These are phyloP conservation scores for Crotophaga sulcirostris DNA, from an alignment of 2,113 vertebrate species.

Conservation along the genomic window DNA sequence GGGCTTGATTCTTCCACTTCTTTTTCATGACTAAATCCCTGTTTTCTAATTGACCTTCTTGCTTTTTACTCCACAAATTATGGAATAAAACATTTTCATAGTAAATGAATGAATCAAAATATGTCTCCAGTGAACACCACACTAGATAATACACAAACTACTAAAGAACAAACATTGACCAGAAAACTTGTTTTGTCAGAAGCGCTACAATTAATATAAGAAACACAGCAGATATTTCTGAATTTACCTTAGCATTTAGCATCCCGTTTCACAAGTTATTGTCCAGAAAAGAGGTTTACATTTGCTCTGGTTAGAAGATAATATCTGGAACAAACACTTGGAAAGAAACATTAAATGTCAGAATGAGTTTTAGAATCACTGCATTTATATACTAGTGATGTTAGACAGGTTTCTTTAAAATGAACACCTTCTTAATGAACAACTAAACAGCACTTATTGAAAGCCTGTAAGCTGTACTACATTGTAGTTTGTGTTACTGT, in stretches of 20 bases:
- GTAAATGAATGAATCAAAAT: neutral
- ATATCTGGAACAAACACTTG: neutral
- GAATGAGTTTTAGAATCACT: neutral
- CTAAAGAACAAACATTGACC: neutral
- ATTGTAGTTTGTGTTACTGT: neutral
- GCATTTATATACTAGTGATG: neutral
- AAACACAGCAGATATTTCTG: neutral
- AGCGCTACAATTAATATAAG: neutral
- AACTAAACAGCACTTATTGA: neutral
- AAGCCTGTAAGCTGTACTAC: neutral
- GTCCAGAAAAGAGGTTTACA: neutral
- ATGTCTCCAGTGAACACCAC: neutral
- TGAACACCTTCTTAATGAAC: neutral
- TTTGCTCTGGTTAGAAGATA: neutral
- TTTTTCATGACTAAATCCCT: neutral
- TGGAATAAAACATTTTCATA: neutral
- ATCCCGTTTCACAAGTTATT: neutral
- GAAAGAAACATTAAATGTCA: neutral
- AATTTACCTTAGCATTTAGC: neutral
- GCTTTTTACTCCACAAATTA: neutral
- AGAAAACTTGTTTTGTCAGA: neutral
- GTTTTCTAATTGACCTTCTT: neutral
- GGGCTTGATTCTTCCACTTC: neutral
- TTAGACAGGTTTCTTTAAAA: neutral
- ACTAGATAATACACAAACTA: neutral